These are phyloP conservation scores for Eristalinus aeneus DNA, from an alignment of 2,888 invertebrate genomes.

Conservation along the genomic window DNA sequence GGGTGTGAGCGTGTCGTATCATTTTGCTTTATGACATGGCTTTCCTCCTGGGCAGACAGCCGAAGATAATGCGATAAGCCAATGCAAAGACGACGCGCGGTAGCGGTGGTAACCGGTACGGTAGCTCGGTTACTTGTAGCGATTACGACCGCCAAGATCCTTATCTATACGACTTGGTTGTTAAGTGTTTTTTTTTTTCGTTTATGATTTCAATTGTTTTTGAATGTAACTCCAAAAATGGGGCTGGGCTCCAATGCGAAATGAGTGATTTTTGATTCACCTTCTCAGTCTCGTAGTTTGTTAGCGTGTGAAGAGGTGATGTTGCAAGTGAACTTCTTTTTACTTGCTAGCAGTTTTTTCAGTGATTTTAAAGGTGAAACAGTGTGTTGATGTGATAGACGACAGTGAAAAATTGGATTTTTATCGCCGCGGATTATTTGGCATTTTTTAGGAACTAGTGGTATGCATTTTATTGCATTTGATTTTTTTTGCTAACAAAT, in stretches of 20 bases:
- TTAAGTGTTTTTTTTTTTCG: not conserved
- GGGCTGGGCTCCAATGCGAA: not conserved
- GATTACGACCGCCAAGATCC: not conserved
- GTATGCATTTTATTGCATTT: not conserved
- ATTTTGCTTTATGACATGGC: constrained; percentile 25
- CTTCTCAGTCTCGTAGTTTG: not conserved
- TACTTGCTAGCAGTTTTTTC: not conserved
- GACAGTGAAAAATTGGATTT: not conserved
- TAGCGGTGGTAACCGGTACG: not conserved
- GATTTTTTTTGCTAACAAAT: no score
- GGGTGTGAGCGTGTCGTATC: not conserved
- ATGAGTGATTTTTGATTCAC: not conserved
- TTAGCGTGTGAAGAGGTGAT: not conserved
- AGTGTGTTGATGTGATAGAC: not conserved
- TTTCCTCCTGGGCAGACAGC: not conserved
- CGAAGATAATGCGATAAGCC: not conserved
- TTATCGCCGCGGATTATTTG: not conserved
- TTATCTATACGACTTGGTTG: constrained; percentile 19
- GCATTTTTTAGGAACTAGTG: not conserved
- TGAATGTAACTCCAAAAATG: not conserved
- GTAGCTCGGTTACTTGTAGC: not conserved
- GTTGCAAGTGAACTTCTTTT: not conserved
- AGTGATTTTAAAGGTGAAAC: not conserved
- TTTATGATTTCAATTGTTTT: not conserved
- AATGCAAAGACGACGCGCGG: not conserved